phyloP scores from a whole-genome alignment of 2,113 vertebrate species.

The Cacatua alba region DNA sequence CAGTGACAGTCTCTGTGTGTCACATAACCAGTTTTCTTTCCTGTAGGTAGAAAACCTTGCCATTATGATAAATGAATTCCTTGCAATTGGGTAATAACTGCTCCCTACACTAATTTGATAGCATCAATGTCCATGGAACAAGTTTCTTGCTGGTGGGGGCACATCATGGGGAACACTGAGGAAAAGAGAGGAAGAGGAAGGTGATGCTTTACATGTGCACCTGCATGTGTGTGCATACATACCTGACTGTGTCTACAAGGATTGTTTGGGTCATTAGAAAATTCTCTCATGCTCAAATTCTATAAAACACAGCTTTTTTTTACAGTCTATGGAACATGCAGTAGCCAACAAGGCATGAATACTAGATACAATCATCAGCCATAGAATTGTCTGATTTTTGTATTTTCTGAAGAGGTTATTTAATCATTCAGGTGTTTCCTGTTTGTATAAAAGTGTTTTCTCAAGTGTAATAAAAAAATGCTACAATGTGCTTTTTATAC shows the following conservation, averaged over 20 bases:
- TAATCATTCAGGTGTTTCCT: not conserved
- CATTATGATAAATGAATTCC: not conserved
- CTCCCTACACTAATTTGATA: not conserved
- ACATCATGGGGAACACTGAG: too few species aligned
- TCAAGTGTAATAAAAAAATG: not conserved
- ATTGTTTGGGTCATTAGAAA: not conserved
- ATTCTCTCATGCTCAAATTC: not conserved
- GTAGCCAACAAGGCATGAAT: not conserved
- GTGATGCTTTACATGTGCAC: fast-evolving
- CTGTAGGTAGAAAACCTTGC: not conserved
- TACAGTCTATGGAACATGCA: not conserved
- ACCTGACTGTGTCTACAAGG: not conserved
- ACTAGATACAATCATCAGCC: not conserved
- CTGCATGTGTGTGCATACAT: not conserved
- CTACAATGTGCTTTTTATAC: not conserved
- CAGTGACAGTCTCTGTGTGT: not conserved
- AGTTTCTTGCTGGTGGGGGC: not conserved
- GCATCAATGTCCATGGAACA: not conserved
- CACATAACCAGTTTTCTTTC: not conserved
- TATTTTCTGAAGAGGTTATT: not conserved
- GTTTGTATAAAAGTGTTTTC: not conserved
- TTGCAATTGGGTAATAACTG: not conserved
- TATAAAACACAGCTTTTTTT: not conserved
- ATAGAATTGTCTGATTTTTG: not conserved
- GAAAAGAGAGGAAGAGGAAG: not conserved